Evolutionary conservation across 2,113 vertebrate species (phyloP).

Genomic region (Indicator indicator): DNA sequence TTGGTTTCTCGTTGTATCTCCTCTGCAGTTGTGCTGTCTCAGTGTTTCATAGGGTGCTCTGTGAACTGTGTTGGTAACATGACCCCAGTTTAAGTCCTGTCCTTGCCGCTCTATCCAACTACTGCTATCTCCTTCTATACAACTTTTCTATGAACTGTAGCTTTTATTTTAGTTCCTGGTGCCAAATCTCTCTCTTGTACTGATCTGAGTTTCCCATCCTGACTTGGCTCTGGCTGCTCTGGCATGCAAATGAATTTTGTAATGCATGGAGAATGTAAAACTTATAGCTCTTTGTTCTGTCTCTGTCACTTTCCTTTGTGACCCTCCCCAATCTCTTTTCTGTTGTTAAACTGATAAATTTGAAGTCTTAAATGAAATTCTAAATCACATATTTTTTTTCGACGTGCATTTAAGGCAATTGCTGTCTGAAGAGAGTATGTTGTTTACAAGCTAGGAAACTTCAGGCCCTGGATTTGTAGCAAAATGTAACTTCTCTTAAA

Average conservation of each 20-base stretch:
- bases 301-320: not conserved
- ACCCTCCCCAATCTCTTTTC: not conserved
- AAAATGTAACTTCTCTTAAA: not conserved
- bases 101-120: fast-evolving
- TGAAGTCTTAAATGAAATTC: not conserved
- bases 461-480: not conserved
- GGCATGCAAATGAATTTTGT: not conserved
- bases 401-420: not conserved
- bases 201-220: not conserved
- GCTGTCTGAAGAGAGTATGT: not conserved
- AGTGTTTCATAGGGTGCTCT: not conserved
- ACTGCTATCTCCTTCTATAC: not conserved
- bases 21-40: not conserved
- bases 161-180: not conserved
- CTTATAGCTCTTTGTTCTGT: not conserved
- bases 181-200: not conserved
- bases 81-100: not conserved
- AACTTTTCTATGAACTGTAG: not conserved
- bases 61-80: not conserved
- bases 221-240: not conserved
- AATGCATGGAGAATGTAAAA: conserved; percentile 14
- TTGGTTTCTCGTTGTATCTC: not conserved
- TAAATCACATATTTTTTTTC: not conserved
- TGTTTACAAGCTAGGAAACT: not conserved
- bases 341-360: not conserved